These are phyloP conservation scores for Caranx melampygus DNA, from an alignment of 2,113 vertebrate species.

Conservation along the genomic window DNA sequence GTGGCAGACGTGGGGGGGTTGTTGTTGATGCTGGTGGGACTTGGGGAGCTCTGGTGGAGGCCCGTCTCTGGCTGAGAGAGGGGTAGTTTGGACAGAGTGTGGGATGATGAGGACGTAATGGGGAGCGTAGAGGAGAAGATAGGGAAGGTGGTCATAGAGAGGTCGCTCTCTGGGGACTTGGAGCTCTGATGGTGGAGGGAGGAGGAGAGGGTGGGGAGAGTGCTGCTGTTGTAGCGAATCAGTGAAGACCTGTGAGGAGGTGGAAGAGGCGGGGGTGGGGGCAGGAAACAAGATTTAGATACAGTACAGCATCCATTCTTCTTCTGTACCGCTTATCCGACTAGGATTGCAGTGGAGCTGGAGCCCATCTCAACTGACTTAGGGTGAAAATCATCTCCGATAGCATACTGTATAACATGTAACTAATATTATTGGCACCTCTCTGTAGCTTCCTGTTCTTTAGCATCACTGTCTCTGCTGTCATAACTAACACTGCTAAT, in stretches of 20 bases:
- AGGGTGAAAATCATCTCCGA: no score
- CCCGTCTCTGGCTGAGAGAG: conserved; percentile 67
- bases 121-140: conserved; percentile 64
- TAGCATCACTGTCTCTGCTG: not conserved
- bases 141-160: conserved; percentile 76
- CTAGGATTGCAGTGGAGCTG: no score
- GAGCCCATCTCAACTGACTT: no score
- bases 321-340: no score
- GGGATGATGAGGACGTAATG: conserved; percentile 54
- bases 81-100: conserved; percentile 52
- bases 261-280: conserved; percentile 27
- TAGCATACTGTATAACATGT: no score
- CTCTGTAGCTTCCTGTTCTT: no score
- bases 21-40: conserved; percentile 11
- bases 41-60: conserved; percentile 46
- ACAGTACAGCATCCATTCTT: not conserved
- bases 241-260: conserved; percentile 71
- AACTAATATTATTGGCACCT: no score
- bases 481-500: not conserved
- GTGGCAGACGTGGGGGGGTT: conserved; percentile 44
- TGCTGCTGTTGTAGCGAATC: conserved; percentile 81
- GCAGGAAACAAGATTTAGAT: not conserved
- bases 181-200: conserved; percentile 70
- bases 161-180: conserved; percentile 80
- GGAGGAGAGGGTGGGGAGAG: conserved; percentile 72